phyloP scores from a whole-genome alignment of 2,888 invertebrate genomes.

The Tubulanus polymorphus region DNA sequence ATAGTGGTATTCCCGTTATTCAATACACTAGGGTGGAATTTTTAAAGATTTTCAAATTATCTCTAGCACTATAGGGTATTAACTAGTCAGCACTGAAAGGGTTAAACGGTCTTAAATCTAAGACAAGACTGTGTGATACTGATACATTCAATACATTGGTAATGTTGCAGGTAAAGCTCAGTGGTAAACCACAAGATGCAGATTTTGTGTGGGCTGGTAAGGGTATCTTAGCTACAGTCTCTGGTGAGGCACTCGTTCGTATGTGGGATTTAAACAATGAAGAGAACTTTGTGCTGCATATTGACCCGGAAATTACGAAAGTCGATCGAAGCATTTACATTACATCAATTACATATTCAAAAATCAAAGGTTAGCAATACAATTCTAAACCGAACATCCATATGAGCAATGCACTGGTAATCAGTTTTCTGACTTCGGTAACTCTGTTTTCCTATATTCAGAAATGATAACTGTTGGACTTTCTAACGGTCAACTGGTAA shows the following conservation, averaged over 20 bases:
- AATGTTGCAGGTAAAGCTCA: constrained; percentile 67
- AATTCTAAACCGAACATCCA: no score
- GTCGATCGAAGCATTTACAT: no score
- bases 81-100: no score
- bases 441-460: constrained; percentile 27
- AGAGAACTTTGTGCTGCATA: constrained; percentile 76
- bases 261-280: constrained; percentile 93
- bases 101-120: no score
- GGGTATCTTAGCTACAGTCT: constrained; percentile 70
- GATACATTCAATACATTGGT: constrained; percentile 34
- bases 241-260: constrained; percentile 66
- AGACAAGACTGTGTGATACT: no score
- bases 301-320: constrained; percentile 21
- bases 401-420: background rate
- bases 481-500: constrained; percentile 80
- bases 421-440: background rate
- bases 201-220: constrained; percentile 69
- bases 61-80: no score
- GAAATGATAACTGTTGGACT: constrained; percentile 85
- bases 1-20: no score
- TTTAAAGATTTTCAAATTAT: no score
- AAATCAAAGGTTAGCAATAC: no score
- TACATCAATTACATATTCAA: no score
- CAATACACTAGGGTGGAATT: no score
- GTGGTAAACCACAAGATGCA: constrained; percentile 63